These are phyloP conservation scores for Lasioglossum calceatum DNA, from an alignment of 2,888 invertebrate species.

Conservation along the genomic window DNA sequence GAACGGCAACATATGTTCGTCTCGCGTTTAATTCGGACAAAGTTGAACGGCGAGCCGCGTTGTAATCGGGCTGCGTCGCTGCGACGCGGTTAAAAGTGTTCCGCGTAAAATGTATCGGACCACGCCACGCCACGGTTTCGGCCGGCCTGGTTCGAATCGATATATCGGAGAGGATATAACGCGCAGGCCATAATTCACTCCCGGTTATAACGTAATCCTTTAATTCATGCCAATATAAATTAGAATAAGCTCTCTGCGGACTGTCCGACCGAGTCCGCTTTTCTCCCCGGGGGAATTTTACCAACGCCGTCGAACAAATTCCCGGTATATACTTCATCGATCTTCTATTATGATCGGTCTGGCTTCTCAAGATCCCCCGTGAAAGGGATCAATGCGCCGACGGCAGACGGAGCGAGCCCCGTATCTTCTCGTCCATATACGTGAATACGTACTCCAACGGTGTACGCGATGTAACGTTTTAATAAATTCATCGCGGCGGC, in stretches of 20 bases:
- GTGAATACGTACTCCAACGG: conserved; percentile 3
- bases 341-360: conserved; percentile 40
- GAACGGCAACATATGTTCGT: conserved; percentile 39
- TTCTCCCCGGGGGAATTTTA: conserved; percentile 23
- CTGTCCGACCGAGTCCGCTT: conserved; percentile 56
- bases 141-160: conserved; percentile 52
- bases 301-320: conserved; percentile 5
- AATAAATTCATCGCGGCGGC: conserved; percentile 49
- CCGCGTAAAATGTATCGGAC: conserved; percentile 46
- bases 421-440: neutral
- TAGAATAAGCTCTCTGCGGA: conserved; percentile 61
- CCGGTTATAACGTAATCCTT: conserved; percentile 71
- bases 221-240: conserved; percentile 72
- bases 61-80: conserved; percentile 28
- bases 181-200: conserved; percentile 62
- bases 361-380: conserved; percentile 15
- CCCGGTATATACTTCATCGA: conserved; percentile 20
- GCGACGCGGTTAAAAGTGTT: conserved; percentile 45
- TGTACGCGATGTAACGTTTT: conserved; percentile 26
- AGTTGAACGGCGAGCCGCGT: conserved; percentile 41
- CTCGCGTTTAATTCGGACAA: conserved; percentile 53
- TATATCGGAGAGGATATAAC: conserved; percentile 62
- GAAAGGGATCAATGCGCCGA: neutral
- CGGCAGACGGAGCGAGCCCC: neutral
- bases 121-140: conserved; percentile 39